Evolutionary conservation across 2,888 invertebrate species (phyloP).

Genomic region (Byasa hedistus): DNA sequence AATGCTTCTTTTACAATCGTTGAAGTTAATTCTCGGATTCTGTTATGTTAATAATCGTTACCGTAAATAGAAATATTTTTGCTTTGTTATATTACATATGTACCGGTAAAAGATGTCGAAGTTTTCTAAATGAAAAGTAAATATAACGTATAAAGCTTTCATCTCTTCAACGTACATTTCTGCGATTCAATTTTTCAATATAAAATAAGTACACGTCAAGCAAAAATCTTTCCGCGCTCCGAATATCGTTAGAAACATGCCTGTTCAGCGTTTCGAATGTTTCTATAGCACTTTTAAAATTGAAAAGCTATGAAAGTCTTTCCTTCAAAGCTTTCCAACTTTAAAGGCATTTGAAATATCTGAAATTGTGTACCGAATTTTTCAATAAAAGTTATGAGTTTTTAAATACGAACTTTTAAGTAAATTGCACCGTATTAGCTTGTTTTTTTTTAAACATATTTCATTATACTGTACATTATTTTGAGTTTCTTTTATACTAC

Average conservation of each 20-base stretch:
- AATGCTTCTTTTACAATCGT: background rate
- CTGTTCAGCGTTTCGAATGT: background rate
- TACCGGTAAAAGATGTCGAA: background rate
- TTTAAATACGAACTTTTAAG: too few relatives aligned
- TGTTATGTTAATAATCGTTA: too few relatives aligned
- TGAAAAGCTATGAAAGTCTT: background rate
- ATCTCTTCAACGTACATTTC: background rate
- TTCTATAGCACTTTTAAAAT: slow-evolving; percentile 1
- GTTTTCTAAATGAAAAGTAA: background rate
- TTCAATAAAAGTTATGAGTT: too few relatives aligned
- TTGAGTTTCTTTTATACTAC: too few relatives aligned
- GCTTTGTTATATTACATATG: too few relatives aligned
- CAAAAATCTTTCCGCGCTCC: background rate
- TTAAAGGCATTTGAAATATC: too few relatives aligned
- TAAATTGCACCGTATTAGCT: too few relatives aligned
- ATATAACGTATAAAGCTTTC: background rate
- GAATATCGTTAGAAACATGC: background rate
- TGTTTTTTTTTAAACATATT: too few relatives aligned
- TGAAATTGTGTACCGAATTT: too few relatives aligned
- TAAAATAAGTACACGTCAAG: background rate
- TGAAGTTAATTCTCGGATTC: background rate
- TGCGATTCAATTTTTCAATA: background rate
- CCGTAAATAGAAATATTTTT: too few relatives aligned
- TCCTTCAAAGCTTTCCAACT: too few relatives aligned
- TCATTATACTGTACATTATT: too few relatives aligned